These are phyloP conservation scores for Syritta pipiens DNA, from an alignment of 2,888 invertebrate species.

Conservation along the genomic window DNA sequence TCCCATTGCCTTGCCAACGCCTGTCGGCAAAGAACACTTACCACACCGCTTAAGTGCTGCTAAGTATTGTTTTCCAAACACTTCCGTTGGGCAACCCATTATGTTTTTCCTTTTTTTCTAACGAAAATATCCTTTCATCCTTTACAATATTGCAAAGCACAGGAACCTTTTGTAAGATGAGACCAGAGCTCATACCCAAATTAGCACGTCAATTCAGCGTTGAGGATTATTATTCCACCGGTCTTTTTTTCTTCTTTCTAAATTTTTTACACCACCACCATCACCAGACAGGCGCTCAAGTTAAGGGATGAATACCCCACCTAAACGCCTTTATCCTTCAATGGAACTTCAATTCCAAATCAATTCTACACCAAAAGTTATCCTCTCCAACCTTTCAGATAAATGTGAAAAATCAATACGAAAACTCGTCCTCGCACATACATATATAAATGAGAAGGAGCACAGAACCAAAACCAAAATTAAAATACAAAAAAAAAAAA, in stretches of 20 bases:
- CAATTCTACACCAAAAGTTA: conserved; percentile 52
- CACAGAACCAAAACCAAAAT: conserved; percentile 21
- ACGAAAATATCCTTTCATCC: background rate
- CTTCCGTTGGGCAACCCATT: too few species aligned
- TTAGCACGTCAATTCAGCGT: conserved; percentile 1
- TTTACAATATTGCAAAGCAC: background rate
- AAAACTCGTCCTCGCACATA: conserved; percentile 39
- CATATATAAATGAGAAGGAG: conserved; percentile 51
- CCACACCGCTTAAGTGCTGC: too few species aligned
- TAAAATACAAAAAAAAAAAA: conserved; percentile 25
- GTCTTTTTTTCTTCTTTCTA: too few species aligned
- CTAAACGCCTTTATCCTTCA: conserved; percentile 31
- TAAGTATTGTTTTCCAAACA: too few species aligned
- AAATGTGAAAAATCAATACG: conserved; percentile 68
- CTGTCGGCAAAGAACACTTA: too few species aligned
- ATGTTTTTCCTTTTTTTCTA: background rate
- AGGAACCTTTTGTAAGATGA: conserved; percentile 17
- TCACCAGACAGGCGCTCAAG: conserved; percentile 32
- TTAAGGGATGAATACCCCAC: conserved; percentile 42
- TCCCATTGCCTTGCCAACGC: too few species aligned
- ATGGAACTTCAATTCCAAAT: conserved; percentile 49
- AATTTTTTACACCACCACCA: too few species aligned
- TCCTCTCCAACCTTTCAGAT: conserved; percentile 42
- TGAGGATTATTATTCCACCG: conserved; percentile 2
- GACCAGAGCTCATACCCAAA: conserved; percentile 12